Base-by-base conservation (phyloP, 2,797 vertebrate species). In the Selene dorsalis region DNA sequence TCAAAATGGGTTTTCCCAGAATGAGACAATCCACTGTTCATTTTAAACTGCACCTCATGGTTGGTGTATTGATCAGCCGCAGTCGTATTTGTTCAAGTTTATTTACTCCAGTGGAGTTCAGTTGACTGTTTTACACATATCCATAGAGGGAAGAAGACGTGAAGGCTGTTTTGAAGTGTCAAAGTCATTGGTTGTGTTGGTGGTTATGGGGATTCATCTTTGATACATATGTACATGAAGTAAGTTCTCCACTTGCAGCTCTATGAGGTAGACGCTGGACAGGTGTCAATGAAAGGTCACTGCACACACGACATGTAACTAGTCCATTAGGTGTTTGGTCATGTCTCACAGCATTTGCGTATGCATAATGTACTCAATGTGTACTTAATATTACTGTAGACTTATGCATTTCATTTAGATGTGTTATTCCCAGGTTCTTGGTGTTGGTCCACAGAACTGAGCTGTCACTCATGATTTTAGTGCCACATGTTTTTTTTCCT, bases 81-180 rank as follows among this genome's bases (percentile, higher is more conserved):
- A 80, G 73, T 69, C 60, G 52, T 39, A 65, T 73, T 48, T 67
- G 82, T 56, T 83, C 52, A 66, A 28, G 69, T 90, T 75, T 90
- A 88, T 89, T 88, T 85, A 88, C 86, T 77, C 71, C 66, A 22
- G 35, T 56, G 61, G 61, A 73, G 68, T 73, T 75, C 50, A 3
- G 47, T 75, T 72, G 80, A 86, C 88, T 75, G n/a, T 69, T 57
- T 72, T 45, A 52, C 60, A 88, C 78, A 83, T 79, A 72, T 82
- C 30, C 78, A 60, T 68, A 28, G 48, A 39, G 41, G 35, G n/a
- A 60, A 58, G 69, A 24, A 43, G 56, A 65, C 45, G 47, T 38
- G 45, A 16, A 30, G 45, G 47, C 30, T 3, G 60, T 41, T 56
- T 61, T 55, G 55, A 52, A 32, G 53, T 66, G 79, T 6, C 12